phyloP scores from a whole-genome alignment of 2,113 vertebrate genomes.

The Mohoua ochrocephala region DNA sequence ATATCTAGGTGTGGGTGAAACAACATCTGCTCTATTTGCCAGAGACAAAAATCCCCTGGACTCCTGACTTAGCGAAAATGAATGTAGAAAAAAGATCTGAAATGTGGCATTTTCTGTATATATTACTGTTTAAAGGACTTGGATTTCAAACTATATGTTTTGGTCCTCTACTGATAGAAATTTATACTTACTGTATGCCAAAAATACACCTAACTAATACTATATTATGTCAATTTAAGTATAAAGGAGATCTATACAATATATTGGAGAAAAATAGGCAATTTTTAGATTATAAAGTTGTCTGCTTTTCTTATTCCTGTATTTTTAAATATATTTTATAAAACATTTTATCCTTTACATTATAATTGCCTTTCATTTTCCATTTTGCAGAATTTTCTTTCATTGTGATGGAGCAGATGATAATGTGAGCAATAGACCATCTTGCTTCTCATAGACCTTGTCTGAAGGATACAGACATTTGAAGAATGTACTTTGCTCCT shows the following conservation, averaged over 20 bases:
- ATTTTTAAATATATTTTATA: neutral
- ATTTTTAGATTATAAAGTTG: neutral
- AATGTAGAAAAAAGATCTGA: neutral
- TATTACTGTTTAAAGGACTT: neutral
- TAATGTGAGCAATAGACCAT: neutral
- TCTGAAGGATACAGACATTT: neutral
- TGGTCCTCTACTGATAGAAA: neutral
- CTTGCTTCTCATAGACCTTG: neutral
- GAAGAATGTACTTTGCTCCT: neutral
- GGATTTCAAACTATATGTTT: neutral
- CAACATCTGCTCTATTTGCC: neutral
- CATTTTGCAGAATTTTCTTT: neutral
- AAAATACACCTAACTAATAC: neutral
- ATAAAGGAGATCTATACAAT: neutral
- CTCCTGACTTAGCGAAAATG: neutral
- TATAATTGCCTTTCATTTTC: neutral
- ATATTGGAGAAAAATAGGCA: neutral
- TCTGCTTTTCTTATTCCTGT: neutral
- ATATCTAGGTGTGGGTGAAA: neutral
- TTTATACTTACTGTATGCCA: neutral
- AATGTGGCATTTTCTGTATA: neutral
- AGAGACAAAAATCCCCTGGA: neutral
- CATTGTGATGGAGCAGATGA: neutral
- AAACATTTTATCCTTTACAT: neutral
- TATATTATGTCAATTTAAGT: neutral